Percentiles rank a stretch among this genome's conserved stretches.
Evolutionary conservation across 2,113 vertebrate genomes (phyloP).

Genomic region (Talpa occidentalis): DNA sequence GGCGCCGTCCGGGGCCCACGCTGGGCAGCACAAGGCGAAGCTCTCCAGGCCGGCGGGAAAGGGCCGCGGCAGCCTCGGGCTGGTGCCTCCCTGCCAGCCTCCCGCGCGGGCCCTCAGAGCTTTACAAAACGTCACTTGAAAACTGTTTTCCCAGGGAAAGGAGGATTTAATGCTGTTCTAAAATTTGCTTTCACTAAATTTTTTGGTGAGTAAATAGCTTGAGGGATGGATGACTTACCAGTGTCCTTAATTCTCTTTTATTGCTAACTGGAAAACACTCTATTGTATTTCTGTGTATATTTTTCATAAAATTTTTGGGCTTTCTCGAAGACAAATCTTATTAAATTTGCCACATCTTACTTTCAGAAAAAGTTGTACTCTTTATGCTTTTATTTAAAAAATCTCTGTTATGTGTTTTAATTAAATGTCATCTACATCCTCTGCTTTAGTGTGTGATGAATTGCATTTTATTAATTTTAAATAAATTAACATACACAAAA

Average conservation of each 20-base stretch:
- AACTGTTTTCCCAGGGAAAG: slow-evolving; percentile 58
- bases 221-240: neutral
- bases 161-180: slow-evolving; percentile 35
- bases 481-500: slow-evolving; percentile 30
- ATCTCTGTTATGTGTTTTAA: slow-evolving; percentile 38
- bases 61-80: no score
- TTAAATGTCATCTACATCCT: slow-evolving; percentile 35
- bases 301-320: slow-evolving; percentile 76
- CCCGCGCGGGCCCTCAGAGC: no score
- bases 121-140: slow-evolving; percentile 63
- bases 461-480: slow-evolving; percentile 41
- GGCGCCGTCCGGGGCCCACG: no score
- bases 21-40: no score
- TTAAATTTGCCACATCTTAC: slow-evolving; percentile 59
- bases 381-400: slow-evolving; percentile 55
- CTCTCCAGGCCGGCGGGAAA: no score
- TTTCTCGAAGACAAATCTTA: slow-evolving; percentile 74
- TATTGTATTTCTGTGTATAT: slow-evolving; percentile 71
- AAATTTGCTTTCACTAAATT: slow-evolving; percentile 54
- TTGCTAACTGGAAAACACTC: slow-evolving; percentile 69
- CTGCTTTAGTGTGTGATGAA: slow-evolving; percentile 44
- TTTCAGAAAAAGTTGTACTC: slow-evolving; percentile 26
- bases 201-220: slow-evolving; percentile 64
- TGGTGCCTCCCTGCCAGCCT: no score
- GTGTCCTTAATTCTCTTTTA: slow-evolving; percentile 55